Evolutionary conservation across 2,113 vertebrate species (phyloP).

Genomic region (Heterotilapia buettikoferi): DNA sequence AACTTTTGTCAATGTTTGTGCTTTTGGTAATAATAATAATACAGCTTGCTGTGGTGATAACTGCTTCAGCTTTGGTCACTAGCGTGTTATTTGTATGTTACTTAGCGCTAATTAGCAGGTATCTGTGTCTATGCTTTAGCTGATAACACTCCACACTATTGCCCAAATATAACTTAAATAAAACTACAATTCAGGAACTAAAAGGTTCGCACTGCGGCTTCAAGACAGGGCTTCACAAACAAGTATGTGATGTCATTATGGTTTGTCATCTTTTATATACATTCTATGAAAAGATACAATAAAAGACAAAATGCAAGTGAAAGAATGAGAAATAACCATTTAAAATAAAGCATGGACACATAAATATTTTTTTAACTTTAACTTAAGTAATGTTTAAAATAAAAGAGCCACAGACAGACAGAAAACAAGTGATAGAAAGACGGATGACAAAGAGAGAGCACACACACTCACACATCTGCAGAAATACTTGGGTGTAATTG

Average conservation of each 20-base stretch:
- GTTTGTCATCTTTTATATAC: neutral
- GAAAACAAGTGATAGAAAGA: neutral
- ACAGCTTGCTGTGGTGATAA: neutral
- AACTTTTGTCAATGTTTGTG: too few species aligned
- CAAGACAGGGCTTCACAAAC: neutral
- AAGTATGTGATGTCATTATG: neutral
- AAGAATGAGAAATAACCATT: neutral
- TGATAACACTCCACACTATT: neutral
- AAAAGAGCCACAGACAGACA: neutral
- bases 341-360: neutral
- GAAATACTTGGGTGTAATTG: constrained; percentile 54
- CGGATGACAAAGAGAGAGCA: neutral
- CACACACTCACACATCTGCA: constrained; percentile 45
- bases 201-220: neutral
- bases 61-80: neutral
- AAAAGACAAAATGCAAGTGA: neutral
- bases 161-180: neutral
- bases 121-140: neutral
- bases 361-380: neutral
- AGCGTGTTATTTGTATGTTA: neutral
- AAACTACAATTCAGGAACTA: neutral
- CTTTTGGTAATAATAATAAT: too few species aligned
- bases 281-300: neutral
- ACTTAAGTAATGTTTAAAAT: neutral
- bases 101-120: neutral